Evolutionary conservation across 1,140 invertebrate species (phyloP).

Genomic region (Halictus rubicundus): DNA sequence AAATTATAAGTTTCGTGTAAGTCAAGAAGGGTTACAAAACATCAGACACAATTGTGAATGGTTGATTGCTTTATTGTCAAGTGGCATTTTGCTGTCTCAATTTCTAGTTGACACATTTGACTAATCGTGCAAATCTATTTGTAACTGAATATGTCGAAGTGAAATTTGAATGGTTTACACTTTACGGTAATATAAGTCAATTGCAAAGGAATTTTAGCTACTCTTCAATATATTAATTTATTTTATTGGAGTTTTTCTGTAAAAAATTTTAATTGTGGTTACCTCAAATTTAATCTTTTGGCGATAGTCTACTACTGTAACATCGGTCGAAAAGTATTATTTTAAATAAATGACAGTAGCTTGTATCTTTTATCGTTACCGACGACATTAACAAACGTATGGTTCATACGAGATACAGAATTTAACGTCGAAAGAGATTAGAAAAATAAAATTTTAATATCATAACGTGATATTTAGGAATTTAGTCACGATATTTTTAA

Average conservation of each 20-base stretch:
- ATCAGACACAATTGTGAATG: background rate
- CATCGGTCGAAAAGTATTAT: too few relatives aligned
- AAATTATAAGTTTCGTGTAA: background rate
- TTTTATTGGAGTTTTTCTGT: background rate
- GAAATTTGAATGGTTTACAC: background rate
- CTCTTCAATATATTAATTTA: constrained; percentile 14
- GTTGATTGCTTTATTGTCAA: background rate
- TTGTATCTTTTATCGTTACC: too few relatives aligned
- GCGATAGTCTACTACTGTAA: too few relatives aligned
- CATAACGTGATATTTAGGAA: background rate
- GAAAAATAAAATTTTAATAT: background rate
- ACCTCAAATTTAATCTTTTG: background rate
- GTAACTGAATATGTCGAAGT: background rate
- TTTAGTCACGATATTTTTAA: background rate
- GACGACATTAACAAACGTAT: too few relatives aligned
- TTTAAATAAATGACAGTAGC: too few relatives aligned
- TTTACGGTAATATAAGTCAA: background rate
- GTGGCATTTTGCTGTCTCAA: background rate
- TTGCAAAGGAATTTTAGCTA: background rate
- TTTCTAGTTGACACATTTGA: too few relatives aligned
- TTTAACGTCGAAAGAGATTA: too few relatives aligned
- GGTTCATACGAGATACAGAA: too few relatives aligned
- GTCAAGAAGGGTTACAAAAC: background rate
- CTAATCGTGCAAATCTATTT: too few relatives aligned
- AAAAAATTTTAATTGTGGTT: background rate